Evolutionary conservation across 2,888 invertebrate species (phyloP), one percentile per base, ranked within the genome.

Genomic region (Andrena camellia): DNA sequence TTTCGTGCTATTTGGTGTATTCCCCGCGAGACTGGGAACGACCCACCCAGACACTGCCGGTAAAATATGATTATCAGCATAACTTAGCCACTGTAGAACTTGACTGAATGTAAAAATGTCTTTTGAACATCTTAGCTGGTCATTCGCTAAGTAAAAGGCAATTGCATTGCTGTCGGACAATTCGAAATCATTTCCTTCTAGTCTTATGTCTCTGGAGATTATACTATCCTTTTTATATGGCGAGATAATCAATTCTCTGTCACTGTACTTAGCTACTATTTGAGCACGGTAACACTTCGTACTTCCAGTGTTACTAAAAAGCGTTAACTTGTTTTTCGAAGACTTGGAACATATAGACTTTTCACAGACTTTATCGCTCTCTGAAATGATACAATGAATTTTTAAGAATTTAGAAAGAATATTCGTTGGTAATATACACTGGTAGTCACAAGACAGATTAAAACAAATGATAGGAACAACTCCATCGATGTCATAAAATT

Each of bases 71-170:
- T 93, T 93, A 77, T 94, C 94, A 4, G 94, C 92, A 68, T 92
- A 92, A 75, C 86, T 91, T 67, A 94, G 89, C 95, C 95, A 95
- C 73, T 94, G 94, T 35, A 95, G 79, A 50, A 95, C 88, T 84
- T 94, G 89, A 82, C 94, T 93, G 77, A 91, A 89, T 10, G 86
- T 85, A 26, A 91, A 85, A 17, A 84, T n/a, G 75, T 92, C 86
- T 2, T 78, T 86, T n/a, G 90, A 90, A 50, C 92, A 90, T 85
- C 90, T 93, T 20, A 94, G 80, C 59, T 91, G 77, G 4, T 86
- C 59, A 75, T 90, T 90, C 2, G 94, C 90, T n/a, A 94, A 78
- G 79, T 93, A 93, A 72, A 92, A 91, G 1, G 93, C 90, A 63
- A 94, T 94, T 6, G 94, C 93, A 83, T 88, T 92, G 63, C 91